Evolutionary conservation across 2,797 vertebrate species (phyloP).

Genomic region (Amphiprion clarkii): DNA sequence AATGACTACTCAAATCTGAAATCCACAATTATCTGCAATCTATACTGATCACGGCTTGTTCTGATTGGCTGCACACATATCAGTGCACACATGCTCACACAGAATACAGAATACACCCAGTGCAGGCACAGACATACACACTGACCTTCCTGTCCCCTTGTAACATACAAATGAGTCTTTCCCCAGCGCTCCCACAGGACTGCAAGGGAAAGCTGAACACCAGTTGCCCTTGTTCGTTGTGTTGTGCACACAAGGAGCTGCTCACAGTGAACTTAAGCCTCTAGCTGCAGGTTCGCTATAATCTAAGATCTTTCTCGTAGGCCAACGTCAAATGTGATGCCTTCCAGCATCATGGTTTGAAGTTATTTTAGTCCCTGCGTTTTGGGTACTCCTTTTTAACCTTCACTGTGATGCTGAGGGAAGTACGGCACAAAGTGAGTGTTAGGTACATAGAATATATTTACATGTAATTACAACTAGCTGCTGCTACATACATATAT

Average conservation of each 20-base stretch:
- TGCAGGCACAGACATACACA: background rate
- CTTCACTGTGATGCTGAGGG: background rate
- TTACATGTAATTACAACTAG: too few species aligned
- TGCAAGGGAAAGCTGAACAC: slow-evolving; percentile 30
- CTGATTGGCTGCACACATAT: slow-evolving; percentile 29
- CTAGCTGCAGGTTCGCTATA: slow-evolving; percentile 1
- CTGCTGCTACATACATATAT: too few species aligned
- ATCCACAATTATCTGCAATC: slow-evolving; percentile 1
- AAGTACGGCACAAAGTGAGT: background rate
- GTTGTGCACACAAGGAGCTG: slow-evolving; percentile 3
- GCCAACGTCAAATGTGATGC: background rate
- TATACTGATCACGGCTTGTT: background rate
- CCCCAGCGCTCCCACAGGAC: slow-evolving; percentile 49
- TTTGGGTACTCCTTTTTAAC: background rate
- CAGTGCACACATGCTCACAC: slow-evolving; percentile 16
- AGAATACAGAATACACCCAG: slow-evolving; percentile 29
- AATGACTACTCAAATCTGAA: slow-evolving; percentile 1
- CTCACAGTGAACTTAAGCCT: slow-evolving; percentile 14
- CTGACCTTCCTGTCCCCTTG: slow-evolving; percentile 57
- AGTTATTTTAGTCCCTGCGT: background rate
- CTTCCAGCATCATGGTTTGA: background rate
- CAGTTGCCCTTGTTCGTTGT: slow-evolving; percentile 53
- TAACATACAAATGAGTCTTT: slow-evolving; percentile 59
- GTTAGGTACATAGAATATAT: background rate
- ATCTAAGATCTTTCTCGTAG: slow-evolving; percentile 6